phyloP scores from a whole-genome alignment of 2,888 invertebrate species.

The Xanthorhoe spadicearia region DNA sequence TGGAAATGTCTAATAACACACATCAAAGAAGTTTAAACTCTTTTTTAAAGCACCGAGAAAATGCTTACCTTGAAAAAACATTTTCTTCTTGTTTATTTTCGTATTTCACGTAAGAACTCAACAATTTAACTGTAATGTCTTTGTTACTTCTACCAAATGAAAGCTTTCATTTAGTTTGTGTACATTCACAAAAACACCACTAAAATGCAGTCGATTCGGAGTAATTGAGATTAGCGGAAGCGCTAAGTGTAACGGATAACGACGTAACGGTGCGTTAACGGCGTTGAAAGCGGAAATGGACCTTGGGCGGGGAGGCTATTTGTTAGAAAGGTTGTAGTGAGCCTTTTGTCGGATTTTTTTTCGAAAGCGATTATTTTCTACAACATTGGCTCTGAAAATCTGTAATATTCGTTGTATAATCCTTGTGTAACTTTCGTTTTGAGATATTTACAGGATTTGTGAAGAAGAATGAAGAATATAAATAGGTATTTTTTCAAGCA shows the following conservation, averaged over 20 bases:
- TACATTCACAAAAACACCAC: constrained; percentile 16
- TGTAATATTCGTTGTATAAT: background rate
- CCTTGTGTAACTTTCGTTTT: constrained; percentile 20
- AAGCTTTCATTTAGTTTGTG: constrained; percentile 25
- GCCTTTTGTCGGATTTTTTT: constrained; percentile 29
- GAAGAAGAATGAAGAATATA: too few relatives aligned
- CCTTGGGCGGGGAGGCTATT: constrained; percentile 36
- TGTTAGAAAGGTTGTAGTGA: constrained; percentile 35
- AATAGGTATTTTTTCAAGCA: too few relatives aligned
- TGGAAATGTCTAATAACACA: too few relatives aligned
- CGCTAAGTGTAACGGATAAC: constrained; percentile 47
- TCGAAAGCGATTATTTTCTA: constrained; percentile 16
- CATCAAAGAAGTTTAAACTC: too few relatives aligned
- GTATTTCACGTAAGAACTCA: too few relatives aligned
- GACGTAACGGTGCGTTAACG: constrained; percentile 46
- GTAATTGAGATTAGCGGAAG: constrained; percentile 46
- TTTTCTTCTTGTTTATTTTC: too few relatives aligned
- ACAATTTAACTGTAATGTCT: background rate
- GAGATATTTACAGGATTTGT: too few relatives aligned
- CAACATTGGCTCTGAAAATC: constrained; percentile 6
- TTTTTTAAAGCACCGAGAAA: too few relatives aligned
- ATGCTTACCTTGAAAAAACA: too few relatives aligned
- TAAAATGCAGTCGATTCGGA: constrained; percentile 32
- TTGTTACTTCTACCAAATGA: constrained; percentile 1
- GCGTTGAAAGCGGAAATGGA: constrained; percentile 43